A percentile compares a stretch with the other conserved stretches of the same genome.
Conservation (phyloP, 2,113 vertebrate genomes). For the Bubo bubo region DNA sequence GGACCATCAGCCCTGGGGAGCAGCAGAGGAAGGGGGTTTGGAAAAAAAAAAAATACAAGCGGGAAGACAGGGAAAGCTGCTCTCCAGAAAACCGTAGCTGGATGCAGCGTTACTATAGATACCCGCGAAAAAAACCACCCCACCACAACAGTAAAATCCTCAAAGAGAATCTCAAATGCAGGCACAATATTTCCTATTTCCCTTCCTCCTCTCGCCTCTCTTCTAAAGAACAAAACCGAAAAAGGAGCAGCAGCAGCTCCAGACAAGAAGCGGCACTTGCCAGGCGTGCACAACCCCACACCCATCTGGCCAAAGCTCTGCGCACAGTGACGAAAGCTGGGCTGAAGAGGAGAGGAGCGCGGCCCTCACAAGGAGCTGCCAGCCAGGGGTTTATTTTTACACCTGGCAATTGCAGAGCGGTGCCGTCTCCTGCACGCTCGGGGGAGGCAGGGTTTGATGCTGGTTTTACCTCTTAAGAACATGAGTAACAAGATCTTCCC, state of each 20-base stretch:
- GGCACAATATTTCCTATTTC: neutral
- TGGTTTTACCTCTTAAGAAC: neutral
- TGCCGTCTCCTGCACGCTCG: fast-evolving
- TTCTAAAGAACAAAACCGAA: neutral
- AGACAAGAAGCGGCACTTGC: neutral
- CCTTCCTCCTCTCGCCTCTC: neutral
- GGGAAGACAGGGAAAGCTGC: neutral
- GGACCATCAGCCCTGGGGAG: neutral
- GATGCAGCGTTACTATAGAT: conserved; percentile 61
- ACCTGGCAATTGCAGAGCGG: fast-evolving
- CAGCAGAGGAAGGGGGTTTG: neutral
- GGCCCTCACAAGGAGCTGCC: neutral
- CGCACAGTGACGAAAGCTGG: fast-evolving
- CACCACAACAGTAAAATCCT: neutral
- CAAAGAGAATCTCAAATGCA: neutral
- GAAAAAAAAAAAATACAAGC: neutral
- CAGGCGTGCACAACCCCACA: neutral
- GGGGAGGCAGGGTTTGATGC: neutral
- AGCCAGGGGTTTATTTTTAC: neutral
- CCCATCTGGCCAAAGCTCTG: neutral
- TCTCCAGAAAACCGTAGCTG: neutral
- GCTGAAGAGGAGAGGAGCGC: neutral
- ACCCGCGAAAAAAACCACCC: neutral
- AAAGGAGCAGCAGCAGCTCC: conserved; percentile 36
- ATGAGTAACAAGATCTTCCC: neutral